Evolutionary conservation across 2,888 invertebrate genomes (phyloP).

Genomic region (Drosophila subsilvestris): DNA sequence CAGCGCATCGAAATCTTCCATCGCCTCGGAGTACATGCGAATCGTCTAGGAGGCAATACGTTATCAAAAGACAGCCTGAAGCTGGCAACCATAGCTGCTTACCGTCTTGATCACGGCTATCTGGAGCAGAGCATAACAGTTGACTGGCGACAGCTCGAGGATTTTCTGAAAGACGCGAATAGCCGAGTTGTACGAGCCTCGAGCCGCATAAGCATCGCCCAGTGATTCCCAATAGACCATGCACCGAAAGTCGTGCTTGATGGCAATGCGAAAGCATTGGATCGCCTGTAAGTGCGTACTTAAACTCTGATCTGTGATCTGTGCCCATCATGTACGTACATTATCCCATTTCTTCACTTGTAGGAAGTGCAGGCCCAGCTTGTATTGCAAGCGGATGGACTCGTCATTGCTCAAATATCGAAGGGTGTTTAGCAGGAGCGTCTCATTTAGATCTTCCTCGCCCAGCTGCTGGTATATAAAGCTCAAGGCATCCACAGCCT

Average conservation of each 20-base stretch:
- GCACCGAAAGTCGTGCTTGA: slow-evolving; percentile 88
- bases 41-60: slow-evolving; percentile 65
- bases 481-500: slow-evolving; percentile 90
- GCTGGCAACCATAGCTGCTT: background rate
- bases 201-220: slow-evolving; percentile 94
- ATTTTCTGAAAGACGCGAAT: slow-evolving; percentile 93
- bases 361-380: slow-evolving; percentile 92
- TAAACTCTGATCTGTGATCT: background rate
- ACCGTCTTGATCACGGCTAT: slow-evolving; percentile 89
- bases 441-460: slow-evolving; percentile 85
- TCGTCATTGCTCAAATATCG: slow-evolving; percentile 85
- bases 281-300: slow-evolving; percentile 86
- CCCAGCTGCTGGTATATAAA: slow-evolving; percentile 89
- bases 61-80: background rate
- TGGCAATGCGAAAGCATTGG: slow-evolving; percentile 89
- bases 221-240: slow-evolving; percentile 93
- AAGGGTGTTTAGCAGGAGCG: slow-evolving; percentile 82
- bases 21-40: slow-evolving; percentile 88
- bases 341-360: slow-evolving; percentile 89
- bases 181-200: slow-evolving; percentile 96
- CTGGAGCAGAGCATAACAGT: slow-evolving; percentile 90
- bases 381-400: slow-evolving; percentile 91
- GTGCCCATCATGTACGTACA: slow-evolving; percentile 47
- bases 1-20: slow-evolving; percentile 87
- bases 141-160: slow-evolving; percentile 87